Percentiles rank a stretch among this genome's conserved stretches.
Evolutionary conservation across 2,113 vertebrate species (phyloP).

Genomic region (Polypterus bichir): DNA sequence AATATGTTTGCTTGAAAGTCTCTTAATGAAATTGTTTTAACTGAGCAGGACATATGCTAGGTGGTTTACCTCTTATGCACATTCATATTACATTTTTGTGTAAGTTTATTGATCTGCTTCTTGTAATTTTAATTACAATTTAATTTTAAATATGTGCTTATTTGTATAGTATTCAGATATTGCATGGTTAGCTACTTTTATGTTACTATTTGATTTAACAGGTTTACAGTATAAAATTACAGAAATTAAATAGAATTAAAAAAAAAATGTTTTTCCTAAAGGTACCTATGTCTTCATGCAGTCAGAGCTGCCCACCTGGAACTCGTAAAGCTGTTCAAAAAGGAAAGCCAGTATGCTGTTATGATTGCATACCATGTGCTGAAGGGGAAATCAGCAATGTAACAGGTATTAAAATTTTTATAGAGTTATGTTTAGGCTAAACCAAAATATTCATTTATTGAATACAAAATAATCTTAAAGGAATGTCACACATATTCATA

Average conservation of each 20-base stretch:
- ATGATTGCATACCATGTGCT: constrained; percentile 19
- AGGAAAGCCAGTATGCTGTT: constrained; percentile 1
- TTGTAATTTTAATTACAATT: too few relatives aligned
- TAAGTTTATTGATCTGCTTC: too few relatives aligned
- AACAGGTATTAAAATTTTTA: constrained; percentile 4
- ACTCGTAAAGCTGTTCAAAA: constrained; percentile 11
- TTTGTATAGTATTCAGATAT: not conserved
- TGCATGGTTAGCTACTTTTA: too few relatives aligned
- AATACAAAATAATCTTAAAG: constrained; percentile 14
- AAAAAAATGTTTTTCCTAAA: not conserved
- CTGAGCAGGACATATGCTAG: not conserved
- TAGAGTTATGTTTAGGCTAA: too few relatives aligned
- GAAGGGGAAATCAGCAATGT: constrained; percentile 19
- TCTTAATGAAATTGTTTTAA: too few relatives aligned
- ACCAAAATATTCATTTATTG: not conserved
- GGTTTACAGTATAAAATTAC: too few relatives aligned
- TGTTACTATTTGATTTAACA: too few relatives aligned
- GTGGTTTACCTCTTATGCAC: not conserved
- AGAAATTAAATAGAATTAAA: too few relatives aligned
- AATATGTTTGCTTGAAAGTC: too few relatives aligned
- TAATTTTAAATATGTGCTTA: too few relatives aligned
- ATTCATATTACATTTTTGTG: too few relatives aligned
- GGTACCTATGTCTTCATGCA: constrained; percentile 16
- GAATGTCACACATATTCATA: constrained; percentile 16
- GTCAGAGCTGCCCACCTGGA: constrained; percentile 13